phyloP scores from a whole-genome alignment of 1,140 invertebrate genomes.

The Palaemon carinicauda region DNA sequence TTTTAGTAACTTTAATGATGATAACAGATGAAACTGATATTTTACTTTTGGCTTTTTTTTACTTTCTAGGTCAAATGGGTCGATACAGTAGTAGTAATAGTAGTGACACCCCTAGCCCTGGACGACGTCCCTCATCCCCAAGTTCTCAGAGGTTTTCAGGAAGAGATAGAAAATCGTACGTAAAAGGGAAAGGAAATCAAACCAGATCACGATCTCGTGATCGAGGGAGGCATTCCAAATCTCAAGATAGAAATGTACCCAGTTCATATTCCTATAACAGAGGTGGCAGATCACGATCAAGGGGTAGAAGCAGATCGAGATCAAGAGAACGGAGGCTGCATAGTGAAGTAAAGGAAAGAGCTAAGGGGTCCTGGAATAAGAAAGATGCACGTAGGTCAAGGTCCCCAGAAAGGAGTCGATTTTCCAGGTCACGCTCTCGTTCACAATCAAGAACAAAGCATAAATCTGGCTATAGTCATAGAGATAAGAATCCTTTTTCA shows the following conservation, averaged over 20 bases:
- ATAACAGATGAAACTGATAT: no score
- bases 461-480: background rate
- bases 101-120: background rate
- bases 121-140: background rate
- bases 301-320: background rate
- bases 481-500: background rate
- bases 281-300: background rate
- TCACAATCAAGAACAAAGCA: background rate
- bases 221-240: no score
- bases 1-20: no score
- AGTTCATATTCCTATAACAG: no score
- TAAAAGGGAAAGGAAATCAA: background rate
- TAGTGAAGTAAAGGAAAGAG: no score
- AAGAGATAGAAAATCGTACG: background rate
- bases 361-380: no score
- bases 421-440: background rate
- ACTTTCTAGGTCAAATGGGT: slow-evolving; percentile 14
- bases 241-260: no score
- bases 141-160: no score
- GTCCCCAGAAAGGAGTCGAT: background rate
- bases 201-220: background rate
- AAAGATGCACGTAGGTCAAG: background rate
- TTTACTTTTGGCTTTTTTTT: no score
- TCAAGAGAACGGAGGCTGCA: background rate
- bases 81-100: slow-evolving; percentile 3